These are phyloP conservation scores for Molanna angustata DNA, from an alignment of 2,888 invertebrate genomes.

Conservation along the genomic window DNA sequence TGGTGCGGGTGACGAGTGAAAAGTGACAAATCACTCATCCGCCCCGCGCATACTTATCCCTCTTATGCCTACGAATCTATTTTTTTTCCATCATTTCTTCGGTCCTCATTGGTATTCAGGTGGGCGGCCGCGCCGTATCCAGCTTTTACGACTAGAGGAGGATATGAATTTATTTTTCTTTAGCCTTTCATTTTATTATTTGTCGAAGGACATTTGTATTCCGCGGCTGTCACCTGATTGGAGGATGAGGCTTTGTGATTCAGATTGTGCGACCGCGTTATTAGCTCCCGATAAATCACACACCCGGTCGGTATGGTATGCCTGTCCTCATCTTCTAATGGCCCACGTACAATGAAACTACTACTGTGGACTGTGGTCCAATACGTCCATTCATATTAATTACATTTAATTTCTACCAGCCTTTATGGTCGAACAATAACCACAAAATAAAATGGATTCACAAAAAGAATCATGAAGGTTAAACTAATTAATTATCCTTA, in stretches of 20 bases:
- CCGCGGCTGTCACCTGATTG: slow-evolving; percentile 25
- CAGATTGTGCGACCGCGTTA: slow-evolving; percentile 28
- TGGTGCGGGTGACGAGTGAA: slow-evolving; percentile 12
- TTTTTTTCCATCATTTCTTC: slow-evolving; percentile 27
- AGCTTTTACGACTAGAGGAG: slow-evolving; percentile 29
- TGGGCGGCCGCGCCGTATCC: slow-evolving; percentile 22
- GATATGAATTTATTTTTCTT: slow-evolving; percentile 33
- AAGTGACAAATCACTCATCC: slow-evolving; percentile 22
- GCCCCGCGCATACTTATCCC: slow-evolving; percentile 13
- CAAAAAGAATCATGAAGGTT: too few relatives aligned
- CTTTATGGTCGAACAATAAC: too few relatives aligned
- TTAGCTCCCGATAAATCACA: slow-evolving; percentile 28
- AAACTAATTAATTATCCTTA: too few relatives aligned
- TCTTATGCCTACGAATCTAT: slow-evolving; percentile 15
- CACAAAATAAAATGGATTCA: too few relatives aligned
- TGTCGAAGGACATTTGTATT: slow-evolving; percentile 28
- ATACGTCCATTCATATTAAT: too few relatives aligned
- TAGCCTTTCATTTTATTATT: slow-evolving; percentile 22
- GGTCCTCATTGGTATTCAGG: slow-evolving; percentile 29
- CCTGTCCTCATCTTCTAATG: too few relatives aligned
- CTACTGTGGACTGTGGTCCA: too few relatives aligned
- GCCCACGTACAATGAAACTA: too few relatives aligned
- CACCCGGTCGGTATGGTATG: not conserved
- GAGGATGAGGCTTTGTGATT: slow-evolving; percentile 26
- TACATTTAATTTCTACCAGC: too few relatives aligned